Conservation (phyloP, 1,140 invertebrate species). For the Microplitis demolitor region DNA sequence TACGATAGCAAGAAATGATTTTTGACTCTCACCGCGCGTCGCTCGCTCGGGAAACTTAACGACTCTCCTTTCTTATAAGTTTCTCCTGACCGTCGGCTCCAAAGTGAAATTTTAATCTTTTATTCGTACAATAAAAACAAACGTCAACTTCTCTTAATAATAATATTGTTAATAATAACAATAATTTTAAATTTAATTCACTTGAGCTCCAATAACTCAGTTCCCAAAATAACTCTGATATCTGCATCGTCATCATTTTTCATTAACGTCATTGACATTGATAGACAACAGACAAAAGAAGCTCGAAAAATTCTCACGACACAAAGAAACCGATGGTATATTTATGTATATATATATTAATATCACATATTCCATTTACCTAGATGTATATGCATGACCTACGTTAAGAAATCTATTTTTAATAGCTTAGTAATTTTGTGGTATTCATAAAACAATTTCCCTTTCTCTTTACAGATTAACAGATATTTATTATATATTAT, state of each 20-base stretch:
- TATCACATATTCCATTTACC: too few relatives aligned
- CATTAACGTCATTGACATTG: too few relatives aligned
- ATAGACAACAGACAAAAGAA: too few relatives aligned
- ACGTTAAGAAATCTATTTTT: conserved; percentile 30
- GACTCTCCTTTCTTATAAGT: conserved; percentile 47
- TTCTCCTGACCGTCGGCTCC: conserved; percentile 33
- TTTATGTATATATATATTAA: too few relatives aligned
- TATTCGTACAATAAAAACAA: not conserved
- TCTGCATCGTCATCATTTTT: too few relatives aligned
- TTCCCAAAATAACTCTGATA: too few relatives aligned
- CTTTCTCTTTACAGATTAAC: not conserved
- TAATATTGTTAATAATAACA: too few relatives aligned
- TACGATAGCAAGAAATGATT: not conserved
- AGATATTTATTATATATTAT: too few relatives aligned
- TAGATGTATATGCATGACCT: conserved; percentile 22
- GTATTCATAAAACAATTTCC: conserved; percentile 6
- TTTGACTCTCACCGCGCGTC: conserved; percentile 27
- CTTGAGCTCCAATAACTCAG: too few relatives aligned
- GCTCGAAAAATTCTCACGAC: too few relatives aligned
- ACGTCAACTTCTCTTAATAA: not conserved
- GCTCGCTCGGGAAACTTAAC: conserved; percentile 42
- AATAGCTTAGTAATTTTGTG: conserved; percentile 16
- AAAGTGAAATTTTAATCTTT: conserved; percentile 5
- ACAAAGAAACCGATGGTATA: too few relatives aligned
- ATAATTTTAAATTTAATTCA: too few relatives aligned